Conservation (phyloP, 2,888 invertebrate species). For the Calameuta pallipes region DNA sequence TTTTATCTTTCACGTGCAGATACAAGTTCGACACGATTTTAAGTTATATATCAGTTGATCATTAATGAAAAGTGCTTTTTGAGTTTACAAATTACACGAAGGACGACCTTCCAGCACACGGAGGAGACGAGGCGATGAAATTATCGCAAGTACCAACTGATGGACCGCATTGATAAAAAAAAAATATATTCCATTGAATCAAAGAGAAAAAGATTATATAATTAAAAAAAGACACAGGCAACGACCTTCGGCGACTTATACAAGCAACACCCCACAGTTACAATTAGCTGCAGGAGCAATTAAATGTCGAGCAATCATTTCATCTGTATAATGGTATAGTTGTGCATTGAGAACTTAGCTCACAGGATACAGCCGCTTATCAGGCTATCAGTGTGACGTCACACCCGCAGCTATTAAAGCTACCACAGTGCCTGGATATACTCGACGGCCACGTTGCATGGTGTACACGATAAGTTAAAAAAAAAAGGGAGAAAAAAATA, state of each 20-base stretch:
- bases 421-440: not conserved
- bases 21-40: too few relatives aligned
- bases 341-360: conserved; percentile 29
- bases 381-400: conserved; percentile 31
- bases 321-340: conserved; percentile 33
- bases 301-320: conserved; percentile 31
- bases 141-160: not conserved
- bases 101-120: not conserved
- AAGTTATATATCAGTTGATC: too few relatives aligned
- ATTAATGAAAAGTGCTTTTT: too few relatives aligned
- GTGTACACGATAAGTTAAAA: not conserved
- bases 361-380: conserved; percentile 50
- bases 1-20: too few relatives aligned
- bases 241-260: not conserved
- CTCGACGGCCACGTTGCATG: not conserved
- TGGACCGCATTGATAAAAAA: not conserved
- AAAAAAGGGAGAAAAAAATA: not conserved
- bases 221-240: not conserved
- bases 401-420: conserved; percentile 26
- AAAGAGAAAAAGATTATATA: not conserved
- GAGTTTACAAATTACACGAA: too few relatives aligned
- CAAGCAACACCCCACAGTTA: not conserved
- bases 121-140: not conserved
- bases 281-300: not conserved
- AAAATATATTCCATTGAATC: not conserved